Evolutionary conservation across 2,888 invertebrate species (phyloP).

Genomic region (Nomada hirtipes): DNA sequence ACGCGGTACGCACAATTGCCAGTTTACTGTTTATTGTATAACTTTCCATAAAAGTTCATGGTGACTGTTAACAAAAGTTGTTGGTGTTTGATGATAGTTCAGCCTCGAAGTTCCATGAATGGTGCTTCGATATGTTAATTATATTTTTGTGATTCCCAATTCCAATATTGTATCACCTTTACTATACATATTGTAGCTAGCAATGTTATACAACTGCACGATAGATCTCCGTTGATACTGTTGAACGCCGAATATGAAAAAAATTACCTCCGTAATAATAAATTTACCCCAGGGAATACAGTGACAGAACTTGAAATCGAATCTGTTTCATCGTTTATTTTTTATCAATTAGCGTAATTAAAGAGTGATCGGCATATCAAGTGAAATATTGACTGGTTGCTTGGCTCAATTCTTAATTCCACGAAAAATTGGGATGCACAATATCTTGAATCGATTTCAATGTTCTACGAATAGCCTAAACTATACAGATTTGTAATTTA

Average conservation of each 20-base stretch:
- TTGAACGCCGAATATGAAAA: constrained; percentile 34
- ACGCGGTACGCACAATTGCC: constrained; percentile 50
- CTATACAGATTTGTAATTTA: constrained; percentile 43
- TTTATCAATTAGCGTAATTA: neutral
- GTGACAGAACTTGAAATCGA: constrained; percentile 42
- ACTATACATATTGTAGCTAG: constrained; percentile 46
- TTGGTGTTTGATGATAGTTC: constrained; percentile 42
- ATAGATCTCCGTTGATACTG: constrained; percentile 43
- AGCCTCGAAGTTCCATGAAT: constrained; percentile 2
- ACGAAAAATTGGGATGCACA: neutral
- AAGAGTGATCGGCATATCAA: neutral
- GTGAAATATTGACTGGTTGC: neutral
- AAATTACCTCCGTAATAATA: constrained; percentile 28
- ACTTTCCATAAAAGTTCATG: constrained; percentile 33
- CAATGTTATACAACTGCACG: constrained; percentile 55
- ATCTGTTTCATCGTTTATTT: neutral
- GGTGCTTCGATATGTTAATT: constrained; percentile 34
- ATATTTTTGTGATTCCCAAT: constrained; percentile 48
- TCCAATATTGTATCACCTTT: constrained; percentile 45
- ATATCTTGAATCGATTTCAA: constrained; percentile 42
- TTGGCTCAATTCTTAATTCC: neutral
- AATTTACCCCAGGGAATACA: constrained; percentile 3
- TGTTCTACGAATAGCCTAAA: constrained; percentile 41
- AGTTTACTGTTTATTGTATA: constrained; percentile 35
- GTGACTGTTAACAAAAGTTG: constrained; percentile 45